Conservation (phyloP, 2,113 vertebrate species). For the Chaetodon trifascialis region DNA sequence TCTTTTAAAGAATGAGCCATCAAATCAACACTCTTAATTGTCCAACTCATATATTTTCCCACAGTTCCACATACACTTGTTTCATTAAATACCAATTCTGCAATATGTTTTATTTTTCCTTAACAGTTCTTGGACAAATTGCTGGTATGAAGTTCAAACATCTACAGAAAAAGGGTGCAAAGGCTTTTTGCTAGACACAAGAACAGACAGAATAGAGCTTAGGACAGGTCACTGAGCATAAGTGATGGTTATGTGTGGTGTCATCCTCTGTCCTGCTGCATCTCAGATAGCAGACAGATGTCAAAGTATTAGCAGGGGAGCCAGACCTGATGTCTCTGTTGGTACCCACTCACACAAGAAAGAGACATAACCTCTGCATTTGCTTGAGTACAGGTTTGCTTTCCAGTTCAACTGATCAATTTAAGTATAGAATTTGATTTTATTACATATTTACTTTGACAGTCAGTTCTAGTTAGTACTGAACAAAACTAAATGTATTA, state of each 20-base stretch:
- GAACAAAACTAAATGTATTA: no score
- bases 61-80: no score
- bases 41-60: neutral
- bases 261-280: constrained; percentile 16
- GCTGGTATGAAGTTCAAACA: neutral
- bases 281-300: constrained; percentile 18
- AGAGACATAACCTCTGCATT: neutral
- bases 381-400: neutral
- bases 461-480: no score
- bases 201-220: neutral
- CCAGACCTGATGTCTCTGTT: neutral
- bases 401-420: neutral
- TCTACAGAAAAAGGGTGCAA: neutral
- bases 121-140: neutral
- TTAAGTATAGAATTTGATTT: neutral
- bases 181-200: constrained; percentile 5
- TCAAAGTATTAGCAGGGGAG: neutral
- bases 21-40: neutral
- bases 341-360: neutral
- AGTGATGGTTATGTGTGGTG: constrained; percentile 25
- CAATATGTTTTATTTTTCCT: neutral
- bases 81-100: neutral
- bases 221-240: constrained; percentile 3
- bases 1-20: neutral
- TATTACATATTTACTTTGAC: neutral